phyloP scores from a whole-genome alignment of 2,888 invertebrate genomes.

The Oxyteleia sp. region DNA sequence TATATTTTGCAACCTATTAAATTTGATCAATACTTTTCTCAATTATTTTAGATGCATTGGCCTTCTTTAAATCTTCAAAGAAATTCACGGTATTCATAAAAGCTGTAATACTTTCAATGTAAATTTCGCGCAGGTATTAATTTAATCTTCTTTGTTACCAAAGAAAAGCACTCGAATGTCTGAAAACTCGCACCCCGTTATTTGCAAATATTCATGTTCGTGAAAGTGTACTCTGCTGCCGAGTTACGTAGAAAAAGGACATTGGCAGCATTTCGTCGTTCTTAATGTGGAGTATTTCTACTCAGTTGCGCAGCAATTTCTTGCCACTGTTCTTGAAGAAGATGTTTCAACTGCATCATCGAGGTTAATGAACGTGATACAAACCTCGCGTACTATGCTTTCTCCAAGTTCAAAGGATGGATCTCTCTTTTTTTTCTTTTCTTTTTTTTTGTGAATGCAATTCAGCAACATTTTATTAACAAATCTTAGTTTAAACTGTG shows the following conservation, averaged over 20 bases:
- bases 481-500: background rate
- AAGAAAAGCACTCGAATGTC: slow-evolving; percentile 36
- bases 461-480: slow-evolving; percentile 31
- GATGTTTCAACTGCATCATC: slow-evolving; percentile 59
- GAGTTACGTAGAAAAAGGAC: slow-evolving; percentile 42
- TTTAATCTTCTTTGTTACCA: slow-evolving; percentile 17
- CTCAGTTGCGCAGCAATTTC: slow-evolving; percentile 29
- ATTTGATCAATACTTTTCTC: no score
- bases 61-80: slow-evolving; percentile 7
- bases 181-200: slow-evolving; percentile 32
- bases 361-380: slow-evolving; percentile 56
- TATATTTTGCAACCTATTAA: no score
- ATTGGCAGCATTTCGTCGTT: slow-evolving; percentile 38
- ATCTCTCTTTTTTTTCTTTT: no score
- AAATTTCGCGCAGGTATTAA: slow-evolving; percentile 36
- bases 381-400: slow-evolving; percentile 1
- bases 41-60: background rate
- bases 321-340: slow-evolving; percentile 55
- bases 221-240: slow-evolving; percentile 20
- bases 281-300: slow-evolving; percentile 45
- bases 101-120: slow-evolving; percentile 29
- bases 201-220: slow-evolving; percentile 18
- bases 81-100: background rate
- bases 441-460: background rate
- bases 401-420: no score